phyloP scores from a whole-genome alignment of 2,113 vertebrate genomes.

The Leucopsar rothschildi region DNA sequence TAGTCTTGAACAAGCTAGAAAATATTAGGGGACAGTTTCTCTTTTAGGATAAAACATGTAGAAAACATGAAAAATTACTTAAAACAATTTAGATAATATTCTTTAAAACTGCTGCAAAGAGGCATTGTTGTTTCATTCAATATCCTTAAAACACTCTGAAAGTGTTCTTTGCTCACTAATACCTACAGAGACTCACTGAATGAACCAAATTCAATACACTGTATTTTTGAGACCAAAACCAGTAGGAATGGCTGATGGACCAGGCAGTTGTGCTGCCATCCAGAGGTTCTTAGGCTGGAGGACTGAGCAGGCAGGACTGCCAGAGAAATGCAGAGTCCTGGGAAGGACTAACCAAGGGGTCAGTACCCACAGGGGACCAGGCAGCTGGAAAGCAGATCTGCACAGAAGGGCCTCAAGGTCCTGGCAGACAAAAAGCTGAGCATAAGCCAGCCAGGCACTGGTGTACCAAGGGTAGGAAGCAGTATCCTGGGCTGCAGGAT shows the following conservation, averaged over 20 bases:
- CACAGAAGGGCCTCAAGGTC: neutral
- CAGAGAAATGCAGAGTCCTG: neutral
- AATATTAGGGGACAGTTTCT: neutral
- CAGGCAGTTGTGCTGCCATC: neutral
- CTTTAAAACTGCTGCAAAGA: neutral
- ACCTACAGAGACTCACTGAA: neutral
- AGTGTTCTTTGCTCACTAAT: neutral
- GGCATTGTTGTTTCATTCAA: neutral
- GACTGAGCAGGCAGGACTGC: neutral
- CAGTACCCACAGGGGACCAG: neutral
- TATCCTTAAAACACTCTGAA: neutral
- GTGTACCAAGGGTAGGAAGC: neutral
- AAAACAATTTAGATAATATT: neutral
- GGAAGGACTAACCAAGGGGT: neutral
- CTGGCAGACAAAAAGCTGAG: neutral
- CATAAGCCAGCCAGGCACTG: neutral
- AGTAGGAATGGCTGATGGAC: neutral
- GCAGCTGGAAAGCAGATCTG: neutral
- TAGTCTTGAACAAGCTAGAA: neutral
- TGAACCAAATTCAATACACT: neutral
- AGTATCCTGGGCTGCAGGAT: neutral
- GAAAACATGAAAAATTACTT: neutral
- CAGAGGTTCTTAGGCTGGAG: neutral
- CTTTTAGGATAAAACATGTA: neutral
- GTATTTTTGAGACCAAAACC: neutral